Evolutionary conservation across 2,113 vertebrate species (phyloP), one percentile per base, ranked within the genome.

Genomic region (Rhinogobius similis): DNA sequence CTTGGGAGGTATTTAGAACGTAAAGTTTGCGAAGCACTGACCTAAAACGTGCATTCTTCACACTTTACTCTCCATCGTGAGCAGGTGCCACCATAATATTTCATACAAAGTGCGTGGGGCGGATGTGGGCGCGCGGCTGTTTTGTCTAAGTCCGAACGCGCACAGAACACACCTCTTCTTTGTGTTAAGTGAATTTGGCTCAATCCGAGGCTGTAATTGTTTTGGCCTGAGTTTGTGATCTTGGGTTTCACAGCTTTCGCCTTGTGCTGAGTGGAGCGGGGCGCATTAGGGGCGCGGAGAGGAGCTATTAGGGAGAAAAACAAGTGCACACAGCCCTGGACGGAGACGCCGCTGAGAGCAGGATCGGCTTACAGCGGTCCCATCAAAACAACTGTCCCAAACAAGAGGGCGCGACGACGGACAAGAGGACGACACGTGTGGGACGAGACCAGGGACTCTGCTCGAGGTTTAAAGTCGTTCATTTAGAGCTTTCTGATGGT

Each of bases 241-340:
- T 89, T 85, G 75, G 83, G 84, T 91, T 90, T 89, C 88, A 88
- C 88, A 78, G 84, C 78, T 83, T 26, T 55, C 73, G 67, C 74
- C 53, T 68, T 9, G 55, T 78, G 75, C 81, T 87, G 87, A 91
- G 88, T 89, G 90, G 88, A 84, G 69, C 32, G 58, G 63, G 76
- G 78, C 75, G 75, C 90, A 90, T 90, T 90, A 90, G 75, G 72
- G 80, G 84, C 81, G 50, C 76, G 50, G 48, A 72, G 84, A 83
- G 76, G 68, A 78, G 77, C 65, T 75, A 88, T 89, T 85, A 91
- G 58, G 2, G 32, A 70, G 68, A 73, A 81, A 82, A 78, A 83
- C 82, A 82, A 72, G 39, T 26, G 76, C 52, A 18, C 58, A n/a
- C 72, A 67, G 62, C 39, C 67, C 58, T 68, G 68, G 64, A 12